A percentile compares a stretch with the other conserved stretches of the same genome.
Evolutionary conservation across 2,888 invertebrate genomes (phyloP).

Genomic region (Himalopsyche japonica): DNA sequence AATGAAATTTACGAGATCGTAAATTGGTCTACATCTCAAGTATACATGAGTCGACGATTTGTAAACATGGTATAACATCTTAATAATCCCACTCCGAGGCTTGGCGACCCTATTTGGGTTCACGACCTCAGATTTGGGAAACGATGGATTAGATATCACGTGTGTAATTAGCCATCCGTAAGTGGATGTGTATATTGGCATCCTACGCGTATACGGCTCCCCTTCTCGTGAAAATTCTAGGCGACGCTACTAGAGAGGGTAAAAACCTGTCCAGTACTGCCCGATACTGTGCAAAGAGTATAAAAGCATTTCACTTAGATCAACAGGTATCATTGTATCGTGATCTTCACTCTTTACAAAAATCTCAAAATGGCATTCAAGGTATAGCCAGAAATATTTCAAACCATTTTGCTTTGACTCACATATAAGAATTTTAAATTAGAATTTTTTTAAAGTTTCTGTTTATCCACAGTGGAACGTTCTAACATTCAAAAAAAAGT

Average conservation of each 20-base stretch:
- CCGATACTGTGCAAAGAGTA: conserved; percentile 20
- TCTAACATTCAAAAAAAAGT: too few relatives aligned
- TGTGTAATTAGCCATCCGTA: background rate
- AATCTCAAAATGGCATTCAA: conserved; percentile 38
- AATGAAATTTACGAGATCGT: too few relatives aligned
- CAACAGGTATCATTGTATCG: conserved; percentile 35
- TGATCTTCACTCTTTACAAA: conserved; percentile 22
- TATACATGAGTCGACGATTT: too few relatives aligned
- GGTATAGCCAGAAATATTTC: conserved; percentile 12
- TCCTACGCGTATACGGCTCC: conserved; percentile 19
- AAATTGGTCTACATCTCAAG: too few relatives aligned
- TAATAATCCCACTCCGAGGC: too few relatives aligned
- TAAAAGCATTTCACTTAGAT: conserved; percentile 24
- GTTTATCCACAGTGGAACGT: too few relatives aligned
- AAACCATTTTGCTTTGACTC: too few relatives aligned
- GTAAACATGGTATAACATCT: too few relatives aligned
- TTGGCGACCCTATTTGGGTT: too few relatives aligned
- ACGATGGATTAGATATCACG: background rate
- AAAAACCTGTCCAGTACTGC: conserved; percentile 33
- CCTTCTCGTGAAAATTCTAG: conserved; percentile 20
- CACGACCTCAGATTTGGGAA: too few relatives aligned
- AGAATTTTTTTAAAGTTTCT: too few relatives aligned
- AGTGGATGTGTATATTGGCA: background rate
- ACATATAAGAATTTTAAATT: too few relatives aligned
- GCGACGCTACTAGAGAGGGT: conserved; percentile 22